Conservation (phyloP, 2,888 invertebrate genomes). For the Drosophila meridionalis region DNA sequence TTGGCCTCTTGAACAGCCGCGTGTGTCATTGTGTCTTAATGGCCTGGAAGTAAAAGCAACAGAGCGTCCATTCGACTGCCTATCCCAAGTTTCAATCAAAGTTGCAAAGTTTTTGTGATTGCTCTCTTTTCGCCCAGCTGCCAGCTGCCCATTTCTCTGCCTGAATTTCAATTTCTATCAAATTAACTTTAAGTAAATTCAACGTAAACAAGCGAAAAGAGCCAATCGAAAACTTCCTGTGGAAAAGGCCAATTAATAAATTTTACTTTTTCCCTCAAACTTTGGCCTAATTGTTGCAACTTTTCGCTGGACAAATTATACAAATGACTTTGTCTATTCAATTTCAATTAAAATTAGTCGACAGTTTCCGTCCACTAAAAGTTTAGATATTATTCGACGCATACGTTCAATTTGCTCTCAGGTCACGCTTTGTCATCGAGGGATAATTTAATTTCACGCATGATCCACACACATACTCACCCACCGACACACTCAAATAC, state of each 20-base stretch:
- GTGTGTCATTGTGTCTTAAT: slow-evolving; percentile 56
- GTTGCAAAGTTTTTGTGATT: slow-evolving; percentile 39
- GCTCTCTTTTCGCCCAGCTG: slow-evolving; percentile 4
- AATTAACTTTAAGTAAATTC: slow-evolving; percentile 51
- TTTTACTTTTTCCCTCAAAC: slow-evolving; percentile 37
- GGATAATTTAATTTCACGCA: slow-evolving; percentile 14
- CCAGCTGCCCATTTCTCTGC: not conserved
- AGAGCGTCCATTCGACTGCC: slow-evolving; percentile 31
- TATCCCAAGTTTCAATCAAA: slow-evolving; percentile 54
- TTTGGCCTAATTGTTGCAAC: slow-evolving; percentile 21
- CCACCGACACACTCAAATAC: not conserved
- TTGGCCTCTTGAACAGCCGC: slow-evolving; percentile 14
- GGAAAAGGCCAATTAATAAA: slow-evolving; percentile 42
- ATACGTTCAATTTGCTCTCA: slow-evolving; percentile 16
- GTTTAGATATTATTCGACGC: slow-evolving; percentile 1
- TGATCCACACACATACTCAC: slow-evolving; percentile 6
- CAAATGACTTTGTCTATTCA: slow-evolving; percentile 14
- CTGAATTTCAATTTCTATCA: slow-evolving; percentile 44
- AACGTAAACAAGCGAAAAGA: slow-evolving; percentile 33
- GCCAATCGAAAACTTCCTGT: slow-evolving; percentile 24
- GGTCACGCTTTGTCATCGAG: slow-evolving; percentile 15
- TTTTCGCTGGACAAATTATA: not conserved
- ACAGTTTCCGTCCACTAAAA: not conserved
- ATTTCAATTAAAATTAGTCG: slow-evolving; percentile 11
- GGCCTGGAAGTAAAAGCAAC: slow-evolving; percentile 57